phyloP scores from a whole-genome alignment of 2,797 vertebrate genomes.

The Caiman crocodilus region DNA sequence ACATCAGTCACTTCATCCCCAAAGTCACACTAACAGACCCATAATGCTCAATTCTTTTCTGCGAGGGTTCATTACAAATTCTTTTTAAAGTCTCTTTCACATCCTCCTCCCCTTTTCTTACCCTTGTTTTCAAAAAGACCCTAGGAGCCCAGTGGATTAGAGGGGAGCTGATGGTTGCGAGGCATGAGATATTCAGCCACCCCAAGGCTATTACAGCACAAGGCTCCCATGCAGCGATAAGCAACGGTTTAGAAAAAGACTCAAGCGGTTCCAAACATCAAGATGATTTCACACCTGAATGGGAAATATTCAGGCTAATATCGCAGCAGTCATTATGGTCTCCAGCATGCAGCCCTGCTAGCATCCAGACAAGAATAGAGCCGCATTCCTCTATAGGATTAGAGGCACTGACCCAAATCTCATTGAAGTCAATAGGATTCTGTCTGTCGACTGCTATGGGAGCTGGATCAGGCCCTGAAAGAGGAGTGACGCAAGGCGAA shows the following conservation, averaged over 20 bases:
- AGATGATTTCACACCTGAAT: slow-evolving; percentile 50
- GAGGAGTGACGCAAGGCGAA: slow-evolving; percentile 17
- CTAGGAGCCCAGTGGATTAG: slow-evolving; percentile 55
- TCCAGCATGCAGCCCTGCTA: slow-evolving; percentile 50
- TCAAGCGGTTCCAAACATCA: slow-evolving; percentile 61
- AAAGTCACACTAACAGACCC: slow-evolving; percentile 14
- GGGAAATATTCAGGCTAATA: slow-evolving; percentile 59
- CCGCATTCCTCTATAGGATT: slow-evolving; percentile 52
- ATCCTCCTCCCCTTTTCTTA: not conserved
- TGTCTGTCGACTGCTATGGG: not conserved
- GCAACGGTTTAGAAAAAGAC: slow-evolving; percentile 61
- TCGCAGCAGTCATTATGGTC: slow-evolving; percentile 50
- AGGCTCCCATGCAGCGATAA: slow-evolving; percentile 51
- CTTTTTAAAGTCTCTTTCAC: slow-evolving; percentile 46
- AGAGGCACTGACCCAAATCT: slow-evolving; percentile 36
- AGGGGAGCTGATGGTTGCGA: slow-evolving; percentile 8
- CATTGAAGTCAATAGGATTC: slow-evolving; percentile 53
- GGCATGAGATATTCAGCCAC: slow-evolving; percentile 48
- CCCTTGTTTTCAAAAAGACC: slow-evolving; percentile 49
- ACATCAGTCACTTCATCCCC: not conserved
- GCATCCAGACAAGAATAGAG: slow-evolving; percentile 64
- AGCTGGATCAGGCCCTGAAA: slow-evolving; percentile 43
- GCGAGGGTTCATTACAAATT: slow-evolving; percentile 49
- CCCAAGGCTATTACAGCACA: slow-evolving; percentile 23
- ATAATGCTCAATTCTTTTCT: slow-evolving; percentile 5